phyloP scores from a whole-genome alignment of 30 jellyfish, hydroid and myxozoan genomes.

The Hydractinia symbiolongicarpus region DNA sequence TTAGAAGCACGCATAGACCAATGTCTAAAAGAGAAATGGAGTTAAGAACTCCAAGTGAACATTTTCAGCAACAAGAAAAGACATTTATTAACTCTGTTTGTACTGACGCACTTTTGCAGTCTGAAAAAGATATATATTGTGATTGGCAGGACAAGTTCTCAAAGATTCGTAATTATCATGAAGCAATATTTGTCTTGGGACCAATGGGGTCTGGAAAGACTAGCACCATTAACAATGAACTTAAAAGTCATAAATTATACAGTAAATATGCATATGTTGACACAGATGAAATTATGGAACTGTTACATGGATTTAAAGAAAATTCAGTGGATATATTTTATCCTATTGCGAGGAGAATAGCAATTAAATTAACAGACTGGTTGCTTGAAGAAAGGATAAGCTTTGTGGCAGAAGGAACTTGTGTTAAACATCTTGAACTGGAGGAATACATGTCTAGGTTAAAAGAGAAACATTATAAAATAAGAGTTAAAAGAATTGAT shows the following conservation, averaged over 20 bases:
- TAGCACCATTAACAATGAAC: conserved; percentile 47
- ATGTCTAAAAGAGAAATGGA: too few species aligned
- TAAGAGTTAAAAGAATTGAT: conserved; percentile 55
- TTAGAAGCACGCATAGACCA: too few species aligned
- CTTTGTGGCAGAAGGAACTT: conserved; percentile 98
- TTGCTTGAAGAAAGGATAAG: conserved; percentile 69
- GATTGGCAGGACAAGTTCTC: conserved; percentile 19
- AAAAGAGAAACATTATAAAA: conserved; percentile 60
- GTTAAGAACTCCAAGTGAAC: too few species aligned
- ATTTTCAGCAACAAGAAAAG: too few species aligned
- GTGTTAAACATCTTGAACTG: conserved; percentile 80
- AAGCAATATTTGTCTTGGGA: conserved; percentile 91
- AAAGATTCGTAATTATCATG: conserved; percentile 24
- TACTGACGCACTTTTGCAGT: background rate
- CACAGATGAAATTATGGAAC: conserved; percentile 95
- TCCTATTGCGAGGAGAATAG: conserved; percentile 76
- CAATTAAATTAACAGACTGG: conserved; percentile 92
- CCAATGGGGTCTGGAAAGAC: conserved; percentile 99
- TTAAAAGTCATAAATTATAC: conserved; percentile 46
- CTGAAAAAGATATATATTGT: conserved; percentile 11
- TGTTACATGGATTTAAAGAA: conserved; percentile 70
- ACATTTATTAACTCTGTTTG: background rate
- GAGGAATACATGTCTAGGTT: conserved; percentile 76
- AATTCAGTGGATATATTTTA: conserved; percentile 61
- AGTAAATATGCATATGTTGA: conserved; percentile 83